These are phyloP conservation scores for Seladonia tumulorum DNA, from an alignment of 2,888 invertebrate species.

Conservation along the genomic window DNA sequence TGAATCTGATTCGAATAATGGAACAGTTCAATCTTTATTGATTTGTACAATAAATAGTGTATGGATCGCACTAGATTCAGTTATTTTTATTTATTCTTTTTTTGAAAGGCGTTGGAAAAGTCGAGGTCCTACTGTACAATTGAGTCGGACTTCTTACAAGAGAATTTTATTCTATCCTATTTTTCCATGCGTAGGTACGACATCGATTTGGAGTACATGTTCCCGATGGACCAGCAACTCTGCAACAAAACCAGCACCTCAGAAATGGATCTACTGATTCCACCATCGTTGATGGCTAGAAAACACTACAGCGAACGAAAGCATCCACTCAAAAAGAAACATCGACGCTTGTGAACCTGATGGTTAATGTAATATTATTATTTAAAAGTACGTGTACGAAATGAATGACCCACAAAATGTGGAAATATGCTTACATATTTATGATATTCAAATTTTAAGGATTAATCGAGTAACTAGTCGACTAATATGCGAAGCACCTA, in stretches of 20 bases:
- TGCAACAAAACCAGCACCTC: slow-evolving; percentile 85
- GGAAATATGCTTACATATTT: neutral
- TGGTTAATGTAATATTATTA: neutral
- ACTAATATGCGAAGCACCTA: slow-evolving; percentile 4
- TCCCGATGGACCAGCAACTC: slow-evolving; percentile 91
- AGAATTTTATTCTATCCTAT: neutral
- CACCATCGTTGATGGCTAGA: slow-evolving; percentile 72
- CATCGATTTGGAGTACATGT: slow-evolving; percentile 94
- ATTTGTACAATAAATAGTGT: too few species aligned
- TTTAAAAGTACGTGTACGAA: neutral
- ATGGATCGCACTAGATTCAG: too few species aligned
- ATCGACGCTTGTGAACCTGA: slow-evolving; percentile 68
- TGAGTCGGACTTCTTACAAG: neutral
- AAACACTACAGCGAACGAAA: slow-evolving; percentile 77
- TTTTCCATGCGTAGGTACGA: slow-evolving; percentile 86
- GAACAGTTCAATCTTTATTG: too few species aligned
- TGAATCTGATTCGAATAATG: too few species aligned
- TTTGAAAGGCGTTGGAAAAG: too few species aligned
- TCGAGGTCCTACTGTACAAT: neutral
- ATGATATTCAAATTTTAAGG: neutral
- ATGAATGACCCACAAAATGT: neutral
- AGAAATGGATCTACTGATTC: slow-evolving; percentile 78
- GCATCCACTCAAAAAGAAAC: slow-evolving; percentile 85
- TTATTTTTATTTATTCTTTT: neutral
- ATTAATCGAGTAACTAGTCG: slow-evolving; percentile 23